phyloP scores from a whole-genome alignment of 2,888 invertebrate genomes.

The Macrophya annulata region DNA sequence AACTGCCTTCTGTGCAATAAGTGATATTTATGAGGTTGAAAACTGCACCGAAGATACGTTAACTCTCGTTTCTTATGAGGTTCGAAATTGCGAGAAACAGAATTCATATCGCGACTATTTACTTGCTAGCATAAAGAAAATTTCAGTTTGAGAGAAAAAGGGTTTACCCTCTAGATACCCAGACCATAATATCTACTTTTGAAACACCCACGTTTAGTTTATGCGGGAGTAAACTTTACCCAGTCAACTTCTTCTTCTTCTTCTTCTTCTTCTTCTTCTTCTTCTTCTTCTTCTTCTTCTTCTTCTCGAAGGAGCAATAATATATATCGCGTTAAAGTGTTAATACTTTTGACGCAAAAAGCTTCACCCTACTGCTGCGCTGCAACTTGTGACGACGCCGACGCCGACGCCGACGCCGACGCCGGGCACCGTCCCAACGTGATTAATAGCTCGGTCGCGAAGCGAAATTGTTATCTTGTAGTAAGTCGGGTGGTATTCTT shows the following conservation, averaged over 20 bases:
- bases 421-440: constrained; percentile 39
- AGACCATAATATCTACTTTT: constrained; percentile 20
- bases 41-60: background rate
- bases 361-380: constrained; percentile 22
- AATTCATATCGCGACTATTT: background rate
- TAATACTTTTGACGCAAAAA: constrained; percentile 57
- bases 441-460: constrained; percentile 53
- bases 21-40: background rate
- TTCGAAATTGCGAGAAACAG: constrained; percentile 32
- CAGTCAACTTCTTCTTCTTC: constrained; percentile 18
- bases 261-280: constrained; percentile 16
- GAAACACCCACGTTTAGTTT: constrained; percentile 9
- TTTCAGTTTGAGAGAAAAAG: background rate
- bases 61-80: background rate
- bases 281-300: constrained; percentile 54
- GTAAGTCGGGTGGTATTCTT: constrained; percentile 46
- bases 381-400: constrained; percentile 46
- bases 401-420: constrained; percentile 21
- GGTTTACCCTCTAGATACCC: background rate
- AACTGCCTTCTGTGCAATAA: background rate
- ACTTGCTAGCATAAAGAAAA: background rate
- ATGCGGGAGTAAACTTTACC: constrained; percentile 30
- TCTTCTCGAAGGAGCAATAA: constrained; percentile 50
- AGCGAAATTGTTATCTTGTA: constrained; percentile 52
- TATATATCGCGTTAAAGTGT: constrained; percentile 57